Percentiles rank a stretch among this genome's conserved stretches.
These are phyloP conservation scores for Scylla paramamosain DNA, from an alignment of 1,140 invertebrate species.

Conservation along the genomic window DNA sequence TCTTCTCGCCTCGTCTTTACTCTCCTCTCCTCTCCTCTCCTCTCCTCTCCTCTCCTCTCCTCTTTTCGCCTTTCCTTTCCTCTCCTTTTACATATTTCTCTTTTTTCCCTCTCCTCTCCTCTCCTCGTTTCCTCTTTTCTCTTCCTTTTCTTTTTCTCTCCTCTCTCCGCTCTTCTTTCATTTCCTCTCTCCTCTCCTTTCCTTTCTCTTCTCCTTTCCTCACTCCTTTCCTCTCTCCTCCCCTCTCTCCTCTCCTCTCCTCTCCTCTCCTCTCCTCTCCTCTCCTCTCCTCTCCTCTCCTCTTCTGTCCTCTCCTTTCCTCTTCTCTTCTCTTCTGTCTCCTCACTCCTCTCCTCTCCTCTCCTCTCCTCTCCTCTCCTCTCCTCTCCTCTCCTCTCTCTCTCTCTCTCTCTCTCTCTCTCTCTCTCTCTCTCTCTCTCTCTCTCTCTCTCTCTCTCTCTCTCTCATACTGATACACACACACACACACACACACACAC, in stretches of 20 bases:
- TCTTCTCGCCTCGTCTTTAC: too few relatives aligned
- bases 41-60: too few relatives aligned
- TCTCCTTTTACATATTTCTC: background rate
- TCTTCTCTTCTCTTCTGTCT: background rate
- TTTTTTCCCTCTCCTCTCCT: background rate
- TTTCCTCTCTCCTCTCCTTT: background rate
- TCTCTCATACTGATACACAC: background rate
- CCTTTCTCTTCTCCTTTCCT: background rate
- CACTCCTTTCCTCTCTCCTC: background rate
- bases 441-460: background rate
- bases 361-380: background rate
- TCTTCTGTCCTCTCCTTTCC: background rate
- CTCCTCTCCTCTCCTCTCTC: background rate
- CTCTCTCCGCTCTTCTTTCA: background rate
- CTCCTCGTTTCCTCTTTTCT: background rate
- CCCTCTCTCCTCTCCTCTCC: background rate
- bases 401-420: slow-evolving; percentile 5
- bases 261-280: background rate
- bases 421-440: background rate
- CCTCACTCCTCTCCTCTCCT: background rate
- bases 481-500: background rate
- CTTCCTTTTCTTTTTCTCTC: background rate
- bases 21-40: too few relatives aligned
- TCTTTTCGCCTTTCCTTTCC: background rate
- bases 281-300: background rate